phyloP scores from a whole-genome alignment of 2,113 vertebrate species.

The Oncorhynchus masou region DNA sequence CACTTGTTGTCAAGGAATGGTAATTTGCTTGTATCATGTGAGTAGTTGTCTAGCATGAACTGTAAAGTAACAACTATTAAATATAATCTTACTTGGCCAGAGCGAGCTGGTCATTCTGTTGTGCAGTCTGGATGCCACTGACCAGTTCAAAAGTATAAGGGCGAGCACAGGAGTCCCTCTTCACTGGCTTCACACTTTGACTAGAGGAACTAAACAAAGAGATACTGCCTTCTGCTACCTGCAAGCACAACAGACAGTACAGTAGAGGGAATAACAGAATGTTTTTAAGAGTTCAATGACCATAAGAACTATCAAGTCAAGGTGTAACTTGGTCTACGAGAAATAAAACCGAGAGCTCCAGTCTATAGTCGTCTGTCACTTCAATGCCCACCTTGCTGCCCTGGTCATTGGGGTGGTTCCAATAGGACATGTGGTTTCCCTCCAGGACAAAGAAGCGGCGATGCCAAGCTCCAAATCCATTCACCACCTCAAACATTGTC shows the following conservation, averaged over 20 bases:
- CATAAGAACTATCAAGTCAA: no score
- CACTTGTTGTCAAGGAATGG: no score
- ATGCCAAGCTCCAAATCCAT: constrained; percentile 76
- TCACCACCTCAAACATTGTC: constrained; percentile 79
- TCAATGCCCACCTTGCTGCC: constrained; percentile 63
- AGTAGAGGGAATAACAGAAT: neutral
- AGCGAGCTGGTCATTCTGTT: constrained; percentile 47
- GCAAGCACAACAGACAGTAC: neutral
- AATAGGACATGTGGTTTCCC: constrained; percentile 65
- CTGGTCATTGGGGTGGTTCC: constrained; percentile 76
- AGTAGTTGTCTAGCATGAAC: no score
- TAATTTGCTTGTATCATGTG: no score
- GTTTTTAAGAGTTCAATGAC: no score
- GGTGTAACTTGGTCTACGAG: no score
- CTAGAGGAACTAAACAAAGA: constrained; percentile 61
- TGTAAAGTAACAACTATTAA: constrained; percentile 15
- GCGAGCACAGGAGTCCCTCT: constrained; percentile 75
- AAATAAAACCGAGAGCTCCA: no score
- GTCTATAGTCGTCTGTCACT: no score
- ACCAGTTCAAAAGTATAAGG: constrained; percentile 79
- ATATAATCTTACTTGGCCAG: constrained; percentile 62
- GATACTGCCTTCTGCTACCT: constrained; percentile 73
- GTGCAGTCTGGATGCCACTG: constrained; percentile 41
- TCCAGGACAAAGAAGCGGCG: constrained; percentile 72
- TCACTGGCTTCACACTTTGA: constrained; percentile 64